phyloP scores from a whole-genome alignment of 2,888 invertebrate genomes.

The Sinopyrophorus schimmeli region DNA sequence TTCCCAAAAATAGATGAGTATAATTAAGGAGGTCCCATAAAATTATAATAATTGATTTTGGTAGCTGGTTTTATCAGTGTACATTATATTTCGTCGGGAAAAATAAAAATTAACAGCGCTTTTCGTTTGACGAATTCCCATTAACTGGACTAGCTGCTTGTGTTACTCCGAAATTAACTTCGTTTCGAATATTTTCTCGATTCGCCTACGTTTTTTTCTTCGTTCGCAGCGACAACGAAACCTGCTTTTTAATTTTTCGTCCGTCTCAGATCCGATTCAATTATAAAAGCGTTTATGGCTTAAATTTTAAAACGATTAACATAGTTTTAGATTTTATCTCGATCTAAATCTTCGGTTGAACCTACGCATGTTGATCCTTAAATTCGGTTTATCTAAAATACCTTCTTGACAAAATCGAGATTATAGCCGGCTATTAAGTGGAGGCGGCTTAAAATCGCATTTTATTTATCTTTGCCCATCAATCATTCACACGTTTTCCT shows the following conservation, averaged over 20 bases:
- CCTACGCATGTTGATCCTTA: conserved; percentile 21
- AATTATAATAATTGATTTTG: conserved; percentile 33
- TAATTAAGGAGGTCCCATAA: conserved; percentile 33
- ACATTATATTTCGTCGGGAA: conserved; percentile 20
- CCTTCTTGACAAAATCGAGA: conserved; percentile 12
- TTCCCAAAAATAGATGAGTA: conserved; percentile 32
- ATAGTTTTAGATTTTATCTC: conserved; percentile 17
- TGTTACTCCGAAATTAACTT: conserved; percentile 16
- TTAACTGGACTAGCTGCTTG: conserved; percentile 13
- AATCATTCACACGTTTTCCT: no score
- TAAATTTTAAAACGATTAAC: conserved; percentile 13
- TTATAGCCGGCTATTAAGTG: conserved; percentile 13
- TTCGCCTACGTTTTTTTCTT: conserved; percentile 12
- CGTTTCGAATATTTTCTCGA: conserved; percentile 4
- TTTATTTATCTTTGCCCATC: conserved; percentile 15
- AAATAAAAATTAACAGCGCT: conserved; percentile 21
- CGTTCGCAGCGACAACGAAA: conserved; percentile 4
- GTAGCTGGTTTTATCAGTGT: conserved; percentile 31
- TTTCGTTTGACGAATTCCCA: conserved; percentile 20
- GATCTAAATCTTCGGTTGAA: conserved; percentile 16
- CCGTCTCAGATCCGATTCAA: not conserved
- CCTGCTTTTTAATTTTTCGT: conserved; percentile 4
- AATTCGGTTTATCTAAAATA: conserved; percentile 9
- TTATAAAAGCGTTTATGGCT: not conserved
- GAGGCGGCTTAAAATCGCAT: conserved; percentile 24